Evolutionary conservation across 2,113 vertebrate species (phyloP).

Genomic region (Elachura formosa): DNA sequence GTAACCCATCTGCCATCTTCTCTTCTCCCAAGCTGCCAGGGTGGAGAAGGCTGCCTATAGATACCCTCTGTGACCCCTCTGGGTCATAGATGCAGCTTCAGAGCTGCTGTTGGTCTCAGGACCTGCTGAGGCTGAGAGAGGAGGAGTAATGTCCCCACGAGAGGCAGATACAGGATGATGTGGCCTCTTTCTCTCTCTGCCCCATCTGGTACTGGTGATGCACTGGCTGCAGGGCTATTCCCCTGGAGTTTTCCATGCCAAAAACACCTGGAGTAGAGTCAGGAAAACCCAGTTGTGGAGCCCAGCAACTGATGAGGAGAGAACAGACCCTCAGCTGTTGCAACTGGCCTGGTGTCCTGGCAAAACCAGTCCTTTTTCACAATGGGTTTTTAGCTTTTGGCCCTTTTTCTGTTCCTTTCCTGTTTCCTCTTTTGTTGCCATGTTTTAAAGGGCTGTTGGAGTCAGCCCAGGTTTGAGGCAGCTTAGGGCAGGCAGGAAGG

Average conservation of each 20-base stretch:
- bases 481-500: background rate
- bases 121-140: fast-evolving
- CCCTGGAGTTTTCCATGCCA: fast-evolving
- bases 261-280: background rate
- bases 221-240: background rate
- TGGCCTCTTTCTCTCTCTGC: background rate
- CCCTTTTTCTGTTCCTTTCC: background rate
- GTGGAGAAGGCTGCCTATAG: background rate
- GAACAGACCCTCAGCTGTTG: background rate
- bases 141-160: background rate
- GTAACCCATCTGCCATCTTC: background rate
- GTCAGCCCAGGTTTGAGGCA: background rate
- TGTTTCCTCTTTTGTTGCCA: background rate
- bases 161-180: background rate
- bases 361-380: background rate
- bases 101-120: fast-evolving
- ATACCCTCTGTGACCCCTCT: background rate
- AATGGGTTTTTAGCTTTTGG: background rate
- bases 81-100: background rate
- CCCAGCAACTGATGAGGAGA: background rate
- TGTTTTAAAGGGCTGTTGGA: background rate
- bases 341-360: background rate
- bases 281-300: background rate
- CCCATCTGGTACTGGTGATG: background rate
- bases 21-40: background rate